phyloP scores from a whole-genome alignment of 2,888 invertebrate species.

The Caradrina kadenii region DNA sequence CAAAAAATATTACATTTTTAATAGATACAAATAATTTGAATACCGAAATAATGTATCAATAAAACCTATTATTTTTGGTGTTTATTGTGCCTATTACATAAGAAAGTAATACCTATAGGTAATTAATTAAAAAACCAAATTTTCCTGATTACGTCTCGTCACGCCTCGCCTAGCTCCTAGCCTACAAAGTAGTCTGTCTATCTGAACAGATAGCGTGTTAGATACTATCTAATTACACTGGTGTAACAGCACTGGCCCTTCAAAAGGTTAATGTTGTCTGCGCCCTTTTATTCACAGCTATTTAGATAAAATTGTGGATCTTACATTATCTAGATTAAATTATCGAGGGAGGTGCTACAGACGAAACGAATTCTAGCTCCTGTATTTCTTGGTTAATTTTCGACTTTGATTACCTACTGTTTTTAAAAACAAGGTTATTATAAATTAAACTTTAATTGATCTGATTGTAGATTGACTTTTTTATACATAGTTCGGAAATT shows the following conservation, averaged over 20 bases:
- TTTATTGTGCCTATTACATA: too few species aligned
- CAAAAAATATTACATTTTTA: too few species aligned
- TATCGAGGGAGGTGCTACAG: constrained; percentile 6
- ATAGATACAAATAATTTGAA: too few species aligned
- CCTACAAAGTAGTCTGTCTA: constrained; percentile 2
- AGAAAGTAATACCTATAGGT: too few species aligned
- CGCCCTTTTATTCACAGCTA: constrained; percentile 53
- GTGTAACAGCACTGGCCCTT: constrained; percentile 36
- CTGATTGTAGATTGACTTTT: not conserved
- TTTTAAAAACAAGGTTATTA: constrained; percentile 14
- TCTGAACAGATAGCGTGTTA: constrained; percentile 49
- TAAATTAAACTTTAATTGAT: constrained; percentile 1
- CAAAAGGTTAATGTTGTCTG: constrained; percentile 69
- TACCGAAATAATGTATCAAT: too few species aligned
- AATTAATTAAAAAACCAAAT: too few species aligned
- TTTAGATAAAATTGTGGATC: constrained; percentile 55
- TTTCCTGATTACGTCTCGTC: too few species aligned
- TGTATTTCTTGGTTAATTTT: constrained; percentile 19
- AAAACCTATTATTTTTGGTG: too few species aligned
- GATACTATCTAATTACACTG: constrained; percentile 60
- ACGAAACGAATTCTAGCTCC: constrained; percentile 18
- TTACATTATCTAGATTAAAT: constrained; percentile 42
- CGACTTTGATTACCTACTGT: constrained; percentile 27
- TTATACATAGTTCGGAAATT: too few species aligned
- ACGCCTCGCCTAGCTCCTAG: not conserved